Evolutionary conservation across 2,888 invertebrate species (phyloP), one percentile per base, ranked within the genome.

Genomic region (Xylocampa areola): DNA sequence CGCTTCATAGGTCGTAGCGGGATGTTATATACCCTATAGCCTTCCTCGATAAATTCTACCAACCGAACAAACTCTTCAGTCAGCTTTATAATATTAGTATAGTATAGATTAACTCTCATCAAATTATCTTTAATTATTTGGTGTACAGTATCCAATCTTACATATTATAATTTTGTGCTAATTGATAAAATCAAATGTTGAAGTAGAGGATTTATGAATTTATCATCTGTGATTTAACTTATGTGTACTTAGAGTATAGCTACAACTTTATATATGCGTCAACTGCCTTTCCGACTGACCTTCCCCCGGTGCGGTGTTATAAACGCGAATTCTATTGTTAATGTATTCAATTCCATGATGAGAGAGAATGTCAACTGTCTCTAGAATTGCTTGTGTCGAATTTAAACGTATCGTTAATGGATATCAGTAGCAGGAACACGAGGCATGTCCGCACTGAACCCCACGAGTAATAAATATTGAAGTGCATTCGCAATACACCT

Each of bases 121-220:
- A 30, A 40, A 58, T 61, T 67, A 61, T 67, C 68, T 60, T 45
- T 61, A 59, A 59, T 61, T n/a, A n/a, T n/a, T n/a, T 61, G 60
- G 25, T 13, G n/a, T 59, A 40, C 8, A 3, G 7, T 21, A 32
- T 37, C 37, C 16, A 59, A 61, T 67, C 39, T 67, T 13, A 29
- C n/a, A n/a, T n/a, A 17, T 32, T 68, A 61, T 61, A 47, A 67
- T 27, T 59, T 58, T 47, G 17, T 60, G 37, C 32, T 39, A 33
- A 58, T 44, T 47, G 67, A 60, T 60, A 66, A 58, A 2, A n/a
- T n/a, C 41, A 37, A 21, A 43, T 58, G 59, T 66, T 66, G 33
- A 64, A 33, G 23, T 10, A 37, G 27, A 7, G 17, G 53, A 64
- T 64, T 58, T 58, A 40, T 1, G 8, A 2, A 7, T 8, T 8